These are phyloP conservation scores for Cepaea hortensis DNA, from an alignment of 2,888 invertebrate genomes.

Conservation along the genomic window DNA sequence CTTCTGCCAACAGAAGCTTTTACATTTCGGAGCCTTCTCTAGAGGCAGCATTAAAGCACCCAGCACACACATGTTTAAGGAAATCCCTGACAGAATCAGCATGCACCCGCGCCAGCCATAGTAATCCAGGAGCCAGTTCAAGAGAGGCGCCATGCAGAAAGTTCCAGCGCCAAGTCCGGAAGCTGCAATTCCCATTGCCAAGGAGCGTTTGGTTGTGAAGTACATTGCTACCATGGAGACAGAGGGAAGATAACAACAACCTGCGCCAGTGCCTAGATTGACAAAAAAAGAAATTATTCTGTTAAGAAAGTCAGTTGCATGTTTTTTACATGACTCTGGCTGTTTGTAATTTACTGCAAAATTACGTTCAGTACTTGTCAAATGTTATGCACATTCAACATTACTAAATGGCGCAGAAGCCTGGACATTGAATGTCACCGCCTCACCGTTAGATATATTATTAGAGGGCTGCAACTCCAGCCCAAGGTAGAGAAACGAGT, in stretches of 20 bases:
- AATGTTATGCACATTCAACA: too few species aligned
- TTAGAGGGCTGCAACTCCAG: too few species aligned
- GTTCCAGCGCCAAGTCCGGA: slow-evolving; percentile 32
- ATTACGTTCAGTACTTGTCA: too few species aligned
- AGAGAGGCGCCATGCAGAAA: slow-evolving; percentile 35
- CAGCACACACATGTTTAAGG: slow-evolving; percentile 31
- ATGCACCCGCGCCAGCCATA: slow-evolving; percentile 41
- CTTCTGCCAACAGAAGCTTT: background rate
- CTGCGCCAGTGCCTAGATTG: slow-evolving; percentile 27
- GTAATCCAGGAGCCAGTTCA: slow-evolving; percentile 26
- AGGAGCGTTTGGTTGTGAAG: slow-evolving; percentile 25
- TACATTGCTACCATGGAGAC: slow-evolving; percentile 36
- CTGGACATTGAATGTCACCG: too few species aligned
- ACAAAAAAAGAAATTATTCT: background rate
- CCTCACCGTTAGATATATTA: too few species aligned
- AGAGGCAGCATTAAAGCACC: slow-evolving; percentile 33
- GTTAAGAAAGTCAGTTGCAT: too few species aligned
- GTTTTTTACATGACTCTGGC: too few species aligned
- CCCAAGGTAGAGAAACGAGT: too few species aligned
- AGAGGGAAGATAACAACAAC: slow-evolving; percentile 30
- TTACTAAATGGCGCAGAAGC: too few species aligned
- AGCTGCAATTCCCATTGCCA: slow-evolving; percentile 30
- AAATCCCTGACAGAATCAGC: slow-evolving; percentile 27
- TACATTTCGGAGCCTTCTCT: background rate
- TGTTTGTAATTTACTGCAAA: too few species aligned